Base-by-base conservation (phyloP, 2,888 invertebrate species). In the Sceliomorpha sp. region DNA sequence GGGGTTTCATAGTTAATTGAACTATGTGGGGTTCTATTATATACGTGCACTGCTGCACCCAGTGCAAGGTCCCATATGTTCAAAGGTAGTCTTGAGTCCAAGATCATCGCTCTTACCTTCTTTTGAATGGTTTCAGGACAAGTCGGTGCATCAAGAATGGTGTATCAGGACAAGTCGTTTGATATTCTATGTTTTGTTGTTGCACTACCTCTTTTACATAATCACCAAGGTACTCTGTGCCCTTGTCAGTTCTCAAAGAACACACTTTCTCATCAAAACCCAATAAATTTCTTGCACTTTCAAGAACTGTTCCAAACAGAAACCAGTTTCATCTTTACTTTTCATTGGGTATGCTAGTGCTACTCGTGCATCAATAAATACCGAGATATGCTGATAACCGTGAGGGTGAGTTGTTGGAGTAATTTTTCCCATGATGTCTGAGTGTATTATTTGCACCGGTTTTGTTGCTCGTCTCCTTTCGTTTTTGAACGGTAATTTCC, bases 211-310 rank as follows among this genome's bases (percentile, higher is more conserved):
- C 63, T 17, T 39, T 14, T 26, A 55, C 48, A 9, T 50, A 9
- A 6, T 62, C 58, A 6, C 70, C 72, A 17, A 44, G 51, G 50
- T 40, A 68, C 31, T 73, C 70, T 2, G 36, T 73, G 36, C 47
- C 74, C 24, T 67, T 20, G 47, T 74, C 73, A 2, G 66, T 48
- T 31, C 58, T 47, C 26, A 74, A 29, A 36, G 73, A 74, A 42
- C 76, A 74, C n/a, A 74, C 53, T 42, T 70, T 72, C 26, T 7
- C 34, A 51, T 69, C 29, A 34, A 27, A 17, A 12, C 72, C 71
- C 13, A 60, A 44, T 34, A 66, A 24, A 48, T 72, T 72, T 62
- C 69, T 47, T 27, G 56, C 26, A 13, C 40, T 42, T 27, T 10
- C 55, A 14, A 68, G 24, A 56, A 68, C n/a, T 13, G 58, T 55